These are phyloP conservation scores for Otus scops DNA, from an alignment of 2,797 vertebrate species.

Conservation along the genomic window DNA sequence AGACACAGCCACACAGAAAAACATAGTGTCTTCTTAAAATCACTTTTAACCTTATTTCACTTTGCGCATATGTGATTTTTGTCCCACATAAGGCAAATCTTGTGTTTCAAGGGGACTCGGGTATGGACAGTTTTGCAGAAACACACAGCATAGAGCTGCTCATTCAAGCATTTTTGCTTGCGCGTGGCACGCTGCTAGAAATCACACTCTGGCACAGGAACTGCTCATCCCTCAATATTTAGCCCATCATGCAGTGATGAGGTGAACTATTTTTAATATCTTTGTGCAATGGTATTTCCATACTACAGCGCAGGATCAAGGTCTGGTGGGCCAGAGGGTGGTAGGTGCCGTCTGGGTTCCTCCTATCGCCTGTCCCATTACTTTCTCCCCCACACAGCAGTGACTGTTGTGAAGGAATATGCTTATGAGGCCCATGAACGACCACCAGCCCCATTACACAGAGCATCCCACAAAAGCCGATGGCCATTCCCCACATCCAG, in stretches of 20 bases:
- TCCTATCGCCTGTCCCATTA: neutral
- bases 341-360: neutral
- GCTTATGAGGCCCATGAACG: rapidly evolving
- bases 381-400: neutral
- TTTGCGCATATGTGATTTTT: neutral
- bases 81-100: neutral
- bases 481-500: rapidly evolving
- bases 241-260: neutral
- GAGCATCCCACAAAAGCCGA: rapidly evolving
- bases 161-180: neutral
- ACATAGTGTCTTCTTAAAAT: neutral
- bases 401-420: neutral
- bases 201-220: neutral
- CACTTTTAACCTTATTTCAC: neutral
- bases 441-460: neutral
- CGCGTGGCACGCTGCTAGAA: neutral
- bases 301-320: neutral
- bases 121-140: neutral
- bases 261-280: neutral
- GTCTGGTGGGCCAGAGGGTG: neutral
- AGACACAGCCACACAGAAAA: neutral
- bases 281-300: neutral
- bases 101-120: neutral
- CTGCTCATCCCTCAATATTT: no score
- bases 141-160: neutral